These are phyloP conservation scores for Periplaneta americana DNA, from an alignment of 1,140 invertebrate species.

Conservation along the genomic window DNA sequence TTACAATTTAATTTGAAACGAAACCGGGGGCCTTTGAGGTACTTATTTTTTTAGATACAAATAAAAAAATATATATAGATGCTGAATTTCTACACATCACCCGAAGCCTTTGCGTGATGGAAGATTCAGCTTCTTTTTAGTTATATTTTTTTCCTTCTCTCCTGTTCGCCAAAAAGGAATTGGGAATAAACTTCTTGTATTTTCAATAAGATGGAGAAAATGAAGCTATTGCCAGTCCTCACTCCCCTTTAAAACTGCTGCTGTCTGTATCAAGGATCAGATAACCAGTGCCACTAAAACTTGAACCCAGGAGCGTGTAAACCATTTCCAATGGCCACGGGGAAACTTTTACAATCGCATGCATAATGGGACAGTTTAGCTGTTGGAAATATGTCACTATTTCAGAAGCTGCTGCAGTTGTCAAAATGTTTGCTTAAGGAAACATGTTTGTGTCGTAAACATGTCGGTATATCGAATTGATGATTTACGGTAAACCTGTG, in stretches of 20 bases:
- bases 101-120: background rate
- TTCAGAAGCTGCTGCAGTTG: too few relatives aligned
- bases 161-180: background rate
- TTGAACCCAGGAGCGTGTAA: too few relatives aligned
- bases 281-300: background rate
- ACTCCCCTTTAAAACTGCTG: background rate
- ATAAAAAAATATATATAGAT: background rate
- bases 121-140: background rate
- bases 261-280: background rate
- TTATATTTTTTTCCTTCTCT: background rate
- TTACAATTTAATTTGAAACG: background rate
- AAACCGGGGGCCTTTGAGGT: background rate
- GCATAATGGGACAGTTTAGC: too few relatives aligned
- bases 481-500: too few relatives aligned
- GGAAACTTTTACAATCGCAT: too few relatives aligned
- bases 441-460: too few relatives aligned
- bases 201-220: constrained; percentile 4
- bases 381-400: too few relatives aligned
- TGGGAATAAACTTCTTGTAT: constrained; percentile 6
- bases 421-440: too few relatives aligned
- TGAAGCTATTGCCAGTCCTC: constrained; percentile 9
- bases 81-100: background rate
- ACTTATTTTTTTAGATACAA: background rate
- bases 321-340: too few relatives aligned
- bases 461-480: too few relatives aligned